Conservation (phyloP, 2,888 invertebrate genomes). For the Trissonchulus latispiculum region DNA sequence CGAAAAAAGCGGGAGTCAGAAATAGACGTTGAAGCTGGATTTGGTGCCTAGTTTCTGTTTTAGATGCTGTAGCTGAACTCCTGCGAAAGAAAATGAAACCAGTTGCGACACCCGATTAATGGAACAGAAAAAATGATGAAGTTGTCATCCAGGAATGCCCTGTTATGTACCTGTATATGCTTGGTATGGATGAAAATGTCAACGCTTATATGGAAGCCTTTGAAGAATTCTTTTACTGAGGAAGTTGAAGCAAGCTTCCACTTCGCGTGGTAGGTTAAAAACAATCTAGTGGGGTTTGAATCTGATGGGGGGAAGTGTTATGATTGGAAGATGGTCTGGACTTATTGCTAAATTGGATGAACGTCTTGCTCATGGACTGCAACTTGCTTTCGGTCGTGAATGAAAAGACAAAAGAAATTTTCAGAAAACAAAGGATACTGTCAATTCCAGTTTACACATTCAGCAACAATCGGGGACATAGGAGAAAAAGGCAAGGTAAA, state of each 20-base stretch:
- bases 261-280: too few relatives aligned
- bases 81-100: too few relatives aligned
- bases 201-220: too few relatives aligned
- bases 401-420: background rate
- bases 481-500: background rate
- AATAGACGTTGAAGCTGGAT: background rate
- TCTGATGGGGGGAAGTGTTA: too few relatives aligned
- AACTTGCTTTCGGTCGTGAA: background rate
- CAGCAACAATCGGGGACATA: constrained; percentile 3
- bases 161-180: background rate
- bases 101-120: background rate
- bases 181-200: too few relatives aligned
- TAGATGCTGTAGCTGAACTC: background rate
- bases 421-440: background rate
- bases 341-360: background rate
- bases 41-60: background rate
- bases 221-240: too few relatives aligned
- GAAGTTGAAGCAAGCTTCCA: too few relatives aligned
- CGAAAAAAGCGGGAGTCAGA: background rate
- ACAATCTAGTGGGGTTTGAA: too few relatives aligned
- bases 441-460: background rate
- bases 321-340: too few relatives aligned
- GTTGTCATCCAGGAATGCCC: background rate
- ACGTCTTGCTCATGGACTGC: background rate
- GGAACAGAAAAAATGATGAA: background rate